Base-by-base conservation (phyloP, 1,140 invertebrate species). In the Pogonomyrmex barbatus region DNA sequence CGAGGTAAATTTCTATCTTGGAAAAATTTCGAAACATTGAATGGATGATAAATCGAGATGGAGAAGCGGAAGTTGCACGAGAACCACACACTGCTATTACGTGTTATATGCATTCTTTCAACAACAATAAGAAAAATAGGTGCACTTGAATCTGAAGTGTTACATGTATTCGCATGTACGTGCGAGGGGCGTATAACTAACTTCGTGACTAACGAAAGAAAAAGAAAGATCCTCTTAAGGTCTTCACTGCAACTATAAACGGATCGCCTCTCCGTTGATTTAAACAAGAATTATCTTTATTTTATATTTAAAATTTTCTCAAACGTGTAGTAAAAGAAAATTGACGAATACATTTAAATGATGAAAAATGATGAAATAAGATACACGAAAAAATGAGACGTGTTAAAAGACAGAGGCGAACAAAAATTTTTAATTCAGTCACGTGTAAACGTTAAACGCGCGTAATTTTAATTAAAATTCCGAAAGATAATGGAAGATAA, bases 381-480 rank as follows among this genome's bases (percentile, higher is more conserved):
- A n/a, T n/a, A 52, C 0, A 17, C 2, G 12, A 42, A 45, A 42
- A 79, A 79, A 17, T 68, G 0, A 39, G 36, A 65, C 2, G 0
- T 42, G 14, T 79, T 68, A 42, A 4, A 2, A 42, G 24, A 24
- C 14, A 30, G 17, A 67, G 42, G 17, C 17, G n/a, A 2, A 68
- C 2, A 58, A 33, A 71, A 12, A 12, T n/a, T 45, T 67, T 67
- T 24, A 68, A 56, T 24, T 14, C 5, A 36, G 30, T 45, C 9
- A 65, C 9, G 12, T n/a, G 10, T 33, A 71, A 82, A 71, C 36
- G 6, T 71, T 0, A 5, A 73, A 12, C 33, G 9, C 14, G 14
- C 30, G 14, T 1, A 58, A n/a, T 47, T 82, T 73, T 73, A 71
- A 82, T 71, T 71, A 56, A 82, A 82, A 78, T 78, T 52, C 30